phyloP scores from a whole-genome alignment of 2,113 vertebrate species.

The Apistogramma diplotaenia region DNA sequence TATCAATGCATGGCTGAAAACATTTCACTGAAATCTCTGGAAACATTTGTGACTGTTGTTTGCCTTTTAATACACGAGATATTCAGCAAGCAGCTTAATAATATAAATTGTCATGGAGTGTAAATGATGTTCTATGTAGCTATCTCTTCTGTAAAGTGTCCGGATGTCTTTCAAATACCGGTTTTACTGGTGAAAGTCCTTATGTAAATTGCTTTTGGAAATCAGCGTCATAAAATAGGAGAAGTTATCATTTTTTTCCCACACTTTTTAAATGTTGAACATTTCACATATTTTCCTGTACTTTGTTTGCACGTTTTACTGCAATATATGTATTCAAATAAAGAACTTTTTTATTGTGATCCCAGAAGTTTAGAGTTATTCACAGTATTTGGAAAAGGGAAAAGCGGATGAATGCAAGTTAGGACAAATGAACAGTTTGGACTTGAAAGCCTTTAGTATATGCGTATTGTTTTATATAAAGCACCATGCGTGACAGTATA shows the following conservation, averaged over 20 bases:
- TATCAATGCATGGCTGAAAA: constrained; percentile 2
- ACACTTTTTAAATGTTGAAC: not conserved
- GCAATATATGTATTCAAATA: not conserved
- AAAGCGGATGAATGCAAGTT: not conserved
- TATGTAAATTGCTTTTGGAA: not conserved
- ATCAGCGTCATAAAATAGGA: not conserved
- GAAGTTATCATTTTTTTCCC: not conserved
- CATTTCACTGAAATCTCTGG: not conserved
- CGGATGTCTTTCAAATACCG: not conserved
- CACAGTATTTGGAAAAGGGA: not conserved
- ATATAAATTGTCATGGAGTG: constrained; percentile 7
- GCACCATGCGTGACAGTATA: not conserved
- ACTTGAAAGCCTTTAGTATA: not conserved
- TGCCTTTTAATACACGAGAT: not conserved
- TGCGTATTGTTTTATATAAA: not conserved
- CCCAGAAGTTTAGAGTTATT: not conserved
- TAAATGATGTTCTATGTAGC: not conserved
- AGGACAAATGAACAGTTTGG: not conserved
- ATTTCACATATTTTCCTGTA: not conserved
- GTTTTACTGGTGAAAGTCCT: not conserved
- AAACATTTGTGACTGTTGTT: not conserved
- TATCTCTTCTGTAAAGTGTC: not conserved
- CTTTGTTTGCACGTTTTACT: constrained; percentile 3
- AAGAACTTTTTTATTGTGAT: not conserved
- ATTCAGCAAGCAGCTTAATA: constrained; percentile 22